Percentiles rank a stretch among this genome's conserved stretches.
phyloP scores from a whole-genome alignment of 2,113 vertebrate species.

The Xenopus laevis region DNA sequence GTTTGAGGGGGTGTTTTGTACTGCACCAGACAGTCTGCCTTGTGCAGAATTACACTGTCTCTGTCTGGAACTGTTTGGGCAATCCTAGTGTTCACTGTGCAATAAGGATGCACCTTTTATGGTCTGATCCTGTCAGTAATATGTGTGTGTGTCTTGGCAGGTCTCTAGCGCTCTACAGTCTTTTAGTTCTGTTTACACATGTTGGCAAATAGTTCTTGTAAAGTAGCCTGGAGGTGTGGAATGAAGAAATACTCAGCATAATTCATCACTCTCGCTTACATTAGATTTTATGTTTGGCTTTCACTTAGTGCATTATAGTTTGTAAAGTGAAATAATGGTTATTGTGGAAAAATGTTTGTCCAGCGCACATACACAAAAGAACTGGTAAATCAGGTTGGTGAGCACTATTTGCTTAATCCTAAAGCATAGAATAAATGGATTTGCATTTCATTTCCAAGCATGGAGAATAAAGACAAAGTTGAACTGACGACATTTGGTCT shows the following conservation, averaged over 20 bases:
- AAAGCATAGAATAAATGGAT: slow-evolving; percentile 3
- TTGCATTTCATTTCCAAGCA: too few relatives aligned
- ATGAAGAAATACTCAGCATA: slow-evolving; percentile 35
- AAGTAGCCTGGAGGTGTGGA: slow-evolving; percentile 37
- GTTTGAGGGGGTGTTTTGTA: slow-evolving; percentile 18
- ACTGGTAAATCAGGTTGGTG: slow-evolving; percentile 39
- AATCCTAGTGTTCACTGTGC: slow-evolving; percentile 18
- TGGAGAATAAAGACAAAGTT: too few relatives aligned
- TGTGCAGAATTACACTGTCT: slow-evolving; percentile 30
- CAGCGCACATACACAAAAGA: slow-evolving; percentile 24
- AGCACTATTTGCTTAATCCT: slow-evolving; percentile 19
- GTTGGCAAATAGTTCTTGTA: slow-evolving; percentile 44
- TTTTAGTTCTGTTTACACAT: slow-evolving; percentile 42
- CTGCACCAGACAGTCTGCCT: slow-evolving; percentile 28
- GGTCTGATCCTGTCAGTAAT: slow-evolving; percentile 39
- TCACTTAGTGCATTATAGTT: slow-evolving; percentile 6
- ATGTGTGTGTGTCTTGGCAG: slow-evolving; percentile 42
- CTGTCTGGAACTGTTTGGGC: slow-evolving; percentile 34
- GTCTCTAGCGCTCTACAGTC: slow-evolving; percentile 29
- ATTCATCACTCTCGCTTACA: slow-evolving; percentile 17
- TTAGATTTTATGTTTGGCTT: slow-evolving; percentile 25
- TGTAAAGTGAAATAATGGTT: slow-evolving; percentile 26
- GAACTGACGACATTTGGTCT: too few relatives aligned
- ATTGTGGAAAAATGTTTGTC: slow-evolving; percentile 28
- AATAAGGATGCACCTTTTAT: slow-evolving; percentile 43